Evolutionary conservation across 2,888 invertebrate genomes (phyloP).

Genomic region (Deroplatys truncata): DNA sequence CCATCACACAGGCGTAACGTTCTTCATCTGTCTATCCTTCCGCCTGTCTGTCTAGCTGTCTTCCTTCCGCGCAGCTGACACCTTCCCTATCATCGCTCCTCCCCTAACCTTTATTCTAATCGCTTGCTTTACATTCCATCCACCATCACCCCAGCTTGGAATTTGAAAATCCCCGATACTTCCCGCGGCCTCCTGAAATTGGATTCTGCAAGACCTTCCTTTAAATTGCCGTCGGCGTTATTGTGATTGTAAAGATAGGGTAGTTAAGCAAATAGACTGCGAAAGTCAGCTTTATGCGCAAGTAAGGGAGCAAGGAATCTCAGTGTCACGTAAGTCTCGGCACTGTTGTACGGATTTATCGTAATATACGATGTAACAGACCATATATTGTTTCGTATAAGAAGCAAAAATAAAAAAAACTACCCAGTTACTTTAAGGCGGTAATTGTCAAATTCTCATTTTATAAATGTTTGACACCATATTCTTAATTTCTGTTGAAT

Average conservation of each 20-base stretch:
- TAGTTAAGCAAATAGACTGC: neutral
- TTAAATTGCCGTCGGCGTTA: neutral
- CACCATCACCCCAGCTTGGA: neutral
- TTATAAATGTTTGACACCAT: no score
- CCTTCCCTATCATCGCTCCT: slow-evolving; percentile 1
- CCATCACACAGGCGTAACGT: neutral
- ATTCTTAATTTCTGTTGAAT: no score
- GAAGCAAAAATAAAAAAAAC: no score
- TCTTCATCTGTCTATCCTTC: neutral
- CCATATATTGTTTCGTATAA: no score
- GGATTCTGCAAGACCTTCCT: neutral
- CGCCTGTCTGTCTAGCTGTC: neutral
- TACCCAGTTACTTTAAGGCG: no score
- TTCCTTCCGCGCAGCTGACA: neutral
- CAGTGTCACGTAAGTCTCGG: neutral
- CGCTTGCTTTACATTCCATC: slow-evolving; percentile 7
- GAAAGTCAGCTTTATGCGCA: neutral
- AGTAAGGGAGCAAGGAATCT: neutral
- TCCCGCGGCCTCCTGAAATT: neutral
- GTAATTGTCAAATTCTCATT: no score
- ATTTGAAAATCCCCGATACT: neutral
- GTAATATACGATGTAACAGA: no score
- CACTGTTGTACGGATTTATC: neutral
- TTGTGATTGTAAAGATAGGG: neutral
- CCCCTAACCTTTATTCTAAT: slow-evolving; percentile 12